Base-by-base conservation (phyloP, 2,797 vertebrate species). In the Austrolebias charrua region DNA sequence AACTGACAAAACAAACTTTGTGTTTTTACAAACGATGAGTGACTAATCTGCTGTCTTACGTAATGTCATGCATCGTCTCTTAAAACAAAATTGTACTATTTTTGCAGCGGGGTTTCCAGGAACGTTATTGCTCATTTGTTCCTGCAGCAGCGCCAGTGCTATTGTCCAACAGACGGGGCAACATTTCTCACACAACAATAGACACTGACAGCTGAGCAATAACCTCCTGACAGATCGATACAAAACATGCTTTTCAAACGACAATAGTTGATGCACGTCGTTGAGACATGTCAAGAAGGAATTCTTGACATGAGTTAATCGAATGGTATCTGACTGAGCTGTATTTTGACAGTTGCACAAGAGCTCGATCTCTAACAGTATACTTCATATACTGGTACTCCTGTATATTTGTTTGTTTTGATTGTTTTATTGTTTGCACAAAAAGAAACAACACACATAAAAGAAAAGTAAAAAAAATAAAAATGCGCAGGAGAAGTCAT, bases 151-250 rank as follows among this genome's bases (percentile, higher is more conserved):
- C 66, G 63, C 43, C 10, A 14, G 7, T 46, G 20, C 49, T 51
- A 53, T 66, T 79, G 69, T 81, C 62, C 24, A 14, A 52, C 29
- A 20, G 72, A 66, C 55, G 38, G 46, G 14, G 12, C 14, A 18
- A 43, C 49, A 50, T 62, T 75, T 70, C 51, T 57, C 51, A 18
- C 9, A n/a, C 10, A 46, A 79, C 77, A 83, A 82, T 62, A 47
- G 42, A 75, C 47, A 47, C 48, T 73, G 69, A 76, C 50, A 66
- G 67, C 63, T 13, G 4, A 58, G 61, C 33, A 48, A 55, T 20
- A 44, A 50, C 29, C 58, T 57, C 13, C 8, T 33, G 29, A 58
- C 55, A 66, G 42, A 54, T 48, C 19, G 52, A 38, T n/a, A 1
- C 11, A 42, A 60, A 57, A 61, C 46, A 15, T 40, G 38, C 10